Evolutionary conservation across 2,113 vertebrate genomes (phyloP), one percentile per base, ranked within the genome.

Genomic region (Lonchura striata): DNA sequence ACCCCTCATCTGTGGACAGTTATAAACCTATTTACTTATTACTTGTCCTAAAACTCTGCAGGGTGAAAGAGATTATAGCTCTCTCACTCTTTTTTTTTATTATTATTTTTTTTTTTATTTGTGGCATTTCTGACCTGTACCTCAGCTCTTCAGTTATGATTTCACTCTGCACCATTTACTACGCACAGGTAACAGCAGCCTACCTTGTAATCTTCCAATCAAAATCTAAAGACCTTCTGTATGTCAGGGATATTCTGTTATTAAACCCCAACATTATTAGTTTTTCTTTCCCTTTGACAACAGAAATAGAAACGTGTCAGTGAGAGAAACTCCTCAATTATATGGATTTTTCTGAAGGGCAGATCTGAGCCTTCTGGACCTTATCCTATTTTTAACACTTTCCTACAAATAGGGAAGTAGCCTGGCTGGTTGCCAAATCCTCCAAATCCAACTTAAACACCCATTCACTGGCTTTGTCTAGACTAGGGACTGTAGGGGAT

Each of bases 281-380:
- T 94, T 97, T 93, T 94, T 86, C 84, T 88, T 93, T 90, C 71
- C 84, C 91, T 96, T 90, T 84, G 81, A 97, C 94, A 90, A 90
- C 56, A 90, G 86, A 95, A 91, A 82, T 92, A 84, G 78, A 78
- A 86, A 90, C 6, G 1, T 93, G 92, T 54, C 86, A 78, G 91
- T 39, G 66, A 70, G 83, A 94, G 72, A 91, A 95, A 91, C 50
- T 95, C 96, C 90, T 94, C 94, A 94, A 95, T 97, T 97, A 92
- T 59, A 71, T 70, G 83, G 52, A 81, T 90, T 95, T 94, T 94
- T 96, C 83, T 92, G 60, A 95, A 91, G 84, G 90, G 77, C 80
- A 95, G 47, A 90, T 92, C 77, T 92, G 86, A 96, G 75, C 41
- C 71, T 90, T 92, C 80, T 92, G 76, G 91, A 96, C 72, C 77